Evolutionary conservation across 2,797 vertebrate genomes (phyloP).

Genomic region (Danio jaintianensis): DNA sequence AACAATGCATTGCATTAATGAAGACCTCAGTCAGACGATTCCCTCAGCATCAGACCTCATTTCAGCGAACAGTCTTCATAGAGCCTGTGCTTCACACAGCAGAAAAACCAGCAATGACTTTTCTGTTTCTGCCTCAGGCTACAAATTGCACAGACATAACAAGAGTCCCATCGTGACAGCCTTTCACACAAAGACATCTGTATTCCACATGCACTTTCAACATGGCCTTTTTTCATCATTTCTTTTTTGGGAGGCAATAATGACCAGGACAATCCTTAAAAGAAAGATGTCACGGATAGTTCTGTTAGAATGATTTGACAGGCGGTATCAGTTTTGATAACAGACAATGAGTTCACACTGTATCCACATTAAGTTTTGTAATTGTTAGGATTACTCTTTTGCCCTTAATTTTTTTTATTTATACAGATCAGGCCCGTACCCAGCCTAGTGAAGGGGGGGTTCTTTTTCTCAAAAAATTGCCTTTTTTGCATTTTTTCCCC

Average conservation of each 20-base stretch:
- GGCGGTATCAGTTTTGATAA: neutral
- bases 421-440: too few species aligned
- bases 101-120: constrained; percentile 27
- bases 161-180: constrained; percentile 20
- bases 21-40: constrained; percentile 18
- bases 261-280: constrained; percentile 25
- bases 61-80: constrained; percentile 33
- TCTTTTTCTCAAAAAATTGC: too few species aligned
- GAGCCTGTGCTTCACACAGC: constrained; percentile 31
- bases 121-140: constrained; percentile 39
- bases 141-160: constrained; percentile 49
- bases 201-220: constrained; percentile 21
- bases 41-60: constrained; percentile 43
- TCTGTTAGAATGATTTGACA: constrained; percentile 4
- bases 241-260: neutral
- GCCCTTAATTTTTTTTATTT: neutral
- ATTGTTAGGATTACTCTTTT: neutral
- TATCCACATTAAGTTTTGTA: neutral
- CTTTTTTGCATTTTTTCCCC: too few species aligned
- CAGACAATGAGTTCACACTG: neutral
- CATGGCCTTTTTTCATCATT: neutral
- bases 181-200: constrained; percentile 43
- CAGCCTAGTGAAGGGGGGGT: too few species aligned
- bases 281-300: neutral
- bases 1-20: constrained; percentile 29